Conservation (phyloP, 2,113 vertebrate species). For the Ramphastos sulfuratus region DNA sequence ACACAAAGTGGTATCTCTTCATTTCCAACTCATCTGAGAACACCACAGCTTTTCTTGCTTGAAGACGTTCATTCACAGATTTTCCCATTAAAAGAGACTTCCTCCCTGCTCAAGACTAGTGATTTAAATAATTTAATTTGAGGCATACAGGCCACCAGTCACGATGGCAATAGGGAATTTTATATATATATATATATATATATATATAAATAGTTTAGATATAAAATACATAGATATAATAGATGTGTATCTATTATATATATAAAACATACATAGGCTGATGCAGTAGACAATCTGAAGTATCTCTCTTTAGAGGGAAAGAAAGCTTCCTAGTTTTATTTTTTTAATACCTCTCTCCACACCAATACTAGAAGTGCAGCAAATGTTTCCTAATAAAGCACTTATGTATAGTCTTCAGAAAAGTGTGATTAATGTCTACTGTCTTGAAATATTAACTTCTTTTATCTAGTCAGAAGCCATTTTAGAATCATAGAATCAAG, state of each 20-base stretch:
- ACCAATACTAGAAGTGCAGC: neutral
- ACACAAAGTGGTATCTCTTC: neutral
- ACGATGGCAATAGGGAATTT: neutral
- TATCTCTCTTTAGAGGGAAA: neutral
- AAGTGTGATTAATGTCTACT: neutral
- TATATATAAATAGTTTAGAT: no score
- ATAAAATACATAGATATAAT: neutral
- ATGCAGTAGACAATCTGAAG: neutral
- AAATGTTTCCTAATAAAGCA: neutral
- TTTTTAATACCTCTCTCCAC: neutral
- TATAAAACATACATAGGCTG: neutral
- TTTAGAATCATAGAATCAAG: neutral
- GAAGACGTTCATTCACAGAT: slow-evolving; percentile 26
- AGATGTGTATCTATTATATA: neutral
- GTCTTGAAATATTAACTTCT: neutral
- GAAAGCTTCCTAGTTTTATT: neutral
- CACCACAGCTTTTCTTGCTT: slow-evolving; percentile 42
- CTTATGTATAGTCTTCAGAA: neutral
- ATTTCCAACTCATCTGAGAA: slow-evolving; percentile 14
- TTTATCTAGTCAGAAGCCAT: neutral
- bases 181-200: neutral
- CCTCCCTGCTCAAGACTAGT: neutral
- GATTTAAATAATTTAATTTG: slow-evolving; percentile 36
- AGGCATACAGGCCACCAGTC: neutral
- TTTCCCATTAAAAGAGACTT: slow-evolving; percentile 54